Base-by-base conservation (phyloP, 53 echinoderm and acorn worm genomes). In the Echinometra lucunter region DNA sequence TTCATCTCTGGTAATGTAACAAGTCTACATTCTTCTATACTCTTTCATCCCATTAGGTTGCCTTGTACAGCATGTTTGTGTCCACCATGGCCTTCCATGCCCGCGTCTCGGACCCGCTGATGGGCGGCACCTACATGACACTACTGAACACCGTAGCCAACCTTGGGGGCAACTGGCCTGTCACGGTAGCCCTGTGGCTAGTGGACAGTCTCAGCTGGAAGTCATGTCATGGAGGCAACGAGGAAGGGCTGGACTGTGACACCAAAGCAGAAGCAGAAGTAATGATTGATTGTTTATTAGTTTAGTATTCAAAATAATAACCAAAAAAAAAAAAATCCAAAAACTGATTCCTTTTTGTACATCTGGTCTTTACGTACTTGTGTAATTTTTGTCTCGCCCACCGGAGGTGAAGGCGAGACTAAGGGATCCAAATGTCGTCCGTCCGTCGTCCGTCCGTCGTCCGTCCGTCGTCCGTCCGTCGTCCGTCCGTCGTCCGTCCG, bases 121-220 rank as follows among this genome's bases (percentile, higher is more conserved):
- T 98, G 89, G 98, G 98, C 2, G 98, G 98, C 32, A 98, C 98
- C 28, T 98, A 98, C 92, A 97, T 98, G 97, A 98, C 98, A 74
- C 96, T 98, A 2, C 96, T 98, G 6, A 98, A 98, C 96, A 98
- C 98, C 13, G 97, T 98, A 37, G 60, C 91, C 91, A 98, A 98
- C 93, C 96, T 98, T 18, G 98, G 97, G 37, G 98, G 98, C 38
- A 98, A 98, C 95, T 98, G 98, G 98, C 98, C 98, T 11, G 89
- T 53, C 40, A 98, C 98, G 3, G 40, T 96, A 23, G 96, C 97
- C 27, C 95, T 98, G 9, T 98, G 97, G 97, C 75, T 98, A 53
- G 97, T 98, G 23, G 98, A 98, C 83, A 80, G 25, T 37, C 96
- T 98, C 49, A 97, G 97, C 16, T 98, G 97, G 97, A 97, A 97